A percentile compares a stretch with the other conserved stretches of the same genome.
phyloP scores from a whole-genome alignment of 2,888 invertebrate genomes.

The Parnassius orleans region DNA sequence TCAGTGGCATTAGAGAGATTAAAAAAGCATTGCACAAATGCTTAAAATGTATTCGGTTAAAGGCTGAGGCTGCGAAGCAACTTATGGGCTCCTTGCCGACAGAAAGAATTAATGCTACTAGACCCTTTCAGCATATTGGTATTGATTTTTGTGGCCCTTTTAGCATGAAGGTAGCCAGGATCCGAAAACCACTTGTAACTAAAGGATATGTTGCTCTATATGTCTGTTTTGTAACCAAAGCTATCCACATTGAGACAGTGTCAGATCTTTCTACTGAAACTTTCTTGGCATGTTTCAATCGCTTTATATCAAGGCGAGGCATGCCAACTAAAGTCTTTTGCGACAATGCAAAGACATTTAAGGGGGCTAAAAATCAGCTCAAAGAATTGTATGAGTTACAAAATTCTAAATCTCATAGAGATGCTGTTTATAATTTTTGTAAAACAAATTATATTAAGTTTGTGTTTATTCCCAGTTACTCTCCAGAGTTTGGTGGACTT shows the following conservation, averaged over 20 bases:
- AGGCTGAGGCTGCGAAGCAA: constrained; percentile 1
- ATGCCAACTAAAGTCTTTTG: constrained; percentile 29
- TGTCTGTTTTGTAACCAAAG: constrained; percentile 28
- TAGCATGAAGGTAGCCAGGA: constrained; percentile 19
- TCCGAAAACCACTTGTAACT: constrained; percentile 17
- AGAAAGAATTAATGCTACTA: not conserved
- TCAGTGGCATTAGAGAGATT: constrained; percentile 4
- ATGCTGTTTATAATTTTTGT: constrained; percentile 11
- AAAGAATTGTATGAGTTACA: constrained; percentile 24
- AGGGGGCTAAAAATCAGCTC: constrained; percentile 28
- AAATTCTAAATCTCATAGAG: constrained; percentile 16
- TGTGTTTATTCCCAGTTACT: not conserved
- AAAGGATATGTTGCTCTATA: constrained; percentile 28
- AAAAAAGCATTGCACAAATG: not conserved
- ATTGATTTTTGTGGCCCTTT: constrained; percentile 7
- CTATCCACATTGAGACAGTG: not conserved
- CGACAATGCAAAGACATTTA: constrained; percentile 32
- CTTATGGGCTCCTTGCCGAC: not conserved
- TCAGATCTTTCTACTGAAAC: constrained; percentile 23
- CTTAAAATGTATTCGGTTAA: not conserved
- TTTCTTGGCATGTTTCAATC: constrained; percentile 30
- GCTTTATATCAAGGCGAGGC: constrained; percentile 29
- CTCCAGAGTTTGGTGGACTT: too few species aligned
- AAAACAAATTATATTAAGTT: not conserved
- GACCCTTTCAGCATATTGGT: not conserved